Conservation (phyloP, 2,888 invertebrate species). For the Zeuzera pyrina region DNA sequence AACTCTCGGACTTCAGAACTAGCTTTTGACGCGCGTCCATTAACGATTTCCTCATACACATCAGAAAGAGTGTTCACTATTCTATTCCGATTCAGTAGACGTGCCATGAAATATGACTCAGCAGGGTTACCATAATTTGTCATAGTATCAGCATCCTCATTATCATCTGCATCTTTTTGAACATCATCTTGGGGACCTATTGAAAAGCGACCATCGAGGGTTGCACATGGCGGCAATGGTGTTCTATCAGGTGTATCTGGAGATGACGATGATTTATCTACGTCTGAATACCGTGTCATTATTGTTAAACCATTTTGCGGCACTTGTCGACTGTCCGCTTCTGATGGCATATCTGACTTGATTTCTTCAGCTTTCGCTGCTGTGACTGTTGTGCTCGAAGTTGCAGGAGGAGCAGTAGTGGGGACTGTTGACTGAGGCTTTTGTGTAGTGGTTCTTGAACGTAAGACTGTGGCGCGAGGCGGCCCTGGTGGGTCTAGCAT, state of each 20-base stretch:
- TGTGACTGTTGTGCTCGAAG: background rate
- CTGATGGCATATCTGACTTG: slow-evolving; percentile 18
- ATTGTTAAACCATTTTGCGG: slow-evolving; percentile 64
- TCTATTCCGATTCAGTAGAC: slow-evolving; percentile 48
- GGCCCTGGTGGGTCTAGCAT: slow-evolving; percentile 93
- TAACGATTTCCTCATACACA: slow-evolving; percentile 50
- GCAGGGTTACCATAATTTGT: slow-evolving; percentile 63
- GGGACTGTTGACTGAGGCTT: slow-evolving; percentile 13
- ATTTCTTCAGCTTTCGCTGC: slow-evolving; percentile 7
- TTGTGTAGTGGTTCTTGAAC: slow-evolving; percentile 38
- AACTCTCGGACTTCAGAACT: slow-evolving; percentile 19
- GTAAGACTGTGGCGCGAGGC: slow-evolving; percentile 77
- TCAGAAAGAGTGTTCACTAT: slow-evolving; percentile 54
- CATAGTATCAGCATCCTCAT: slow-evolving; percentile 33
- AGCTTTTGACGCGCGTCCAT: slow-evolving; percentile 11
- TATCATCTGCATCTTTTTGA: slow-evolving; percentile 18
- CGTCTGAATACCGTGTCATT: slow-evolving; percentile 62
- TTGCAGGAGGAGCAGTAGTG: slow-evolving; percentile 17
- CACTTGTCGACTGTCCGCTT: slow-evolving; percentile 22
- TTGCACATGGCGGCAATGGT: slow-evolving; percentile 47
- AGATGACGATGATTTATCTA: slow-evolving; percentile 29
- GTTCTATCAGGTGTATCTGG: slow-evolving; percentile 23
- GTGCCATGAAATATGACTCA: slow-evolving; percentile 63
- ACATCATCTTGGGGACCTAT: slow-evolving; percentile 26
- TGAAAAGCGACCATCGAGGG: slow-evolving; percentile 41